phyloP scores from a whole-genome alignment of 2,888 invertebrate species.

The Troides oblongomaculatus region DNA sequence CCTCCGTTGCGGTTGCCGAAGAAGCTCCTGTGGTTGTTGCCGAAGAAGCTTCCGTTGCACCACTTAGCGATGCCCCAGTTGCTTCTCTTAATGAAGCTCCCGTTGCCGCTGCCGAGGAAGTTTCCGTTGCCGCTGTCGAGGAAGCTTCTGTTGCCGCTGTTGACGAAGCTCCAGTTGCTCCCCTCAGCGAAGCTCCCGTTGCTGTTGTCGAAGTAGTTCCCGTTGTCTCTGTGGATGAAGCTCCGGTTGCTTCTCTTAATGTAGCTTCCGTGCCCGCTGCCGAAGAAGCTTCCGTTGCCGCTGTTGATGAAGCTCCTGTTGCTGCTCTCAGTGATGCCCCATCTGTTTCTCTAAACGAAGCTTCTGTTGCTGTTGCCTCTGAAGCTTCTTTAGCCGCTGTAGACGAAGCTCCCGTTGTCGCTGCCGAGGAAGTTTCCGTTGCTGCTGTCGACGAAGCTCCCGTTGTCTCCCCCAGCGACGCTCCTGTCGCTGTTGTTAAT shows the following conservation, averaged over 20 bases:
- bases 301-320: neutral
- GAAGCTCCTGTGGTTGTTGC: neutral
- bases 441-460: neutral
- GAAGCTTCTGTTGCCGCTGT: neutral
- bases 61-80: slow-evolving; percentile 25
- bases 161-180: neutral
- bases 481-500: too few relatives aligned
- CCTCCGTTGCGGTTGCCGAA: neutral
- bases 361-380: neutral
- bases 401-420: neutral
- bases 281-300: neutral
- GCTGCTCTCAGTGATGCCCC: neutral
- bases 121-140: neutral
- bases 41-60: neutral
- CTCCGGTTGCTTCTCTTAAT: neutral
- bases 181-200: neutral
- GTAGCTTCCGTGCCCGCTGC: neutral
- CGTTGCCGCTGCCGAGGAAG: neutral
- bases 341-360: neutral
- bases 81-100: slow-evolving; percentile 14
- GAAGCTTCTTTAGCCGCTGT: neutral
- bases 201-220: neutral
- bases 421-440: neutral
- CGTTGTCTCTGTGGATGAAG: neutral
- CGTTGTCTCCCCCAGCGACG: too few relatives aligned